Evolutionary conservation across 2,888 invertebrate genomes (phyloP).

Genomic region (Trachelus troglodyta): DNA sequence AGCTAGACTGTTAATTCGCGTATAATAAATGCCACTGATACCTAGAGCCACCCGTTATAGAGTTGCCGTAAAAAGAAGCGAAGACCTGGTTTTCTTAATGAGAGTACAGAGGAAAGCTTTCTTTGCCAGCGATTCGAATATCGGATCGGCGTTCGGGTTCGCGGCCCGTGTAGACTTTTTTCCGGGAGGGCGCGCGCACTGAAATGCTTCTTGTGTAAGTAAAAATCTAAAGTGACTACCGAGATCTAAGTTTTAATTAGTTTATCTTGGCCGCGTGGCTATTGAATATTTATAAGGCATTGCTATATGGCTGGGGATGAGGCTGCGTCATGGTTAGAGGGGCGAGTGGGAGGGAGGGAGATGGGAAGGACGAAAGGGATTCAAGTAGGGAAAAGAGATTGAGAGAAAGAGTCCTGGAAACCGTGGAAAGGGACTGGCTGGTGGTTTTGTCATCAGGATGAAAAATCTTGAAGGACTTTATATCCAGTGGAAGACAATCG

Average conservation of each 20-base stretch:
- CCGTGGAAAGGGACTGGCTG: constrained; percentile 10
- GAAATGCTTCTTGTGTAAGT: constrained; percentile 67
- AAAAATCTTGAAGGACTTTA: background rate
- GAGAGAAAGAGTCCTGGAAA: constrained; percentile 19
- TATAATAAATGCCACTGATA: background rate
- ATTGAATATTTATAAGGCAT: constrained; percentile 67
- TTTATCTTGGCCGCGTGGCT: constrained; percentile 67
- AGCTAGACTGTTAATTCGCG: background rate
- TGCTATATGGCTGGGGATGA: constrained; percentile 29
- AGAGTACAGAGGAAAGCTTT: constrained; percentile 66
- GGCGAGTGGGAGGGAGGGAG: constrained; percentile 28
- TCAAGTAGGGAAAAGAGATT: constrained; percentile 21
- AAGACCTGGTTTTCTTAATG: constrained; percentile 62
- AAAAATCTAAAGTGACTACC: constrained; percentile 67
- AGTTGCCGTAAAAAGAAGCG: constrained; percentile 27
- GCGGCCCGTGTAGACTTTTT: constrained; percentile 60
- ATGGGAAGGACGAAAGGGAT: constrained; percentile 24
- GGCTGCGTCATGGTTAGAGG: constrained; percentile 24
- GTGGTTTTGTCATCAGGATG: constrained; percentile 1
- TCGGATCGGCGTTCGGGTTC: constrained; percentile 50
- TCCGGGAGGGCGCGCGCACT: constrained; percentile 49
- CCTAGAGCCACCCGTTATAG: background rate
- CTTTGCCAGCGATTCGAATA: constrained; percentile 50
- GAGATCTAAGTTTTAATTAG: constrained; percentile 68
- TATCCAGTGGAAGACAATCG: background rate